These are phyloP conservation scores for Ochropleura leucogaster DNA, from an alignment of 2,888 invertebrate species.

Conservation along the genomic window DNA sequence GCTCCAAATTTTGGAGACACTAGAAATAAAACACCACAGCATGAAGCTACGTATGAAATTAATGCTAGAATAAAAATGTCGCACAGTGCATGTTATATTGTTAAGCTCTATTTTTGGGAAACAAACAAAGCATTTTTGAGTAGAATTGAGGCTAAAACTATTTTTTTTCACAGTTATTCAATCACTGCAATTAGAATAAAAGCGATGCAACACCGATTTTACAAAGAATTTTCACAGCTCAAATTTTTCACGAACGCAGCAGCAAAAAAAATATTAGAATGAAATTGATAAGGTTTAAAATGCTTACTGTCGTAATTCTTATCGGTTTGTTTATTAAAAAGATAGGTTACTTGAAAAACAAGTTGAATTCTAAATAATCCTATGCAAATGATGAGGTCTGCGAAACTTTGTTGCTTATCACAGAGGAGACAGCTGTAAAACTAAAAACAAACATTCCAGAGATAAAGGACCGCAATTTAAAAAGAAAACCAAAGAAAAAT, in stretches of 20 bases:
- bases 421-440: constrained; percentile 14
- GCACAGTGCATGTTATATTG: constrained; percentile 9
- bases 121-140: background rate
- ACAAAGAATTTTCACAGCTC: no score
- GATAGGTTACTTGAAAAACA: background rate
- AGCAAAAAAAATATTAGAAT: background rate
- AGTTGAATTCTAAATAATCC: background rate
- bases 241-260: background rate
- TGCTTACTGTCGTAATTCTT: background rate
- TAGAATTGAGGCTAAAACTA: background rate
- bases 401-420: constrained; percentile 5
- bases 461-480: constrained; percentile 37
- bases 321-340: background rate
- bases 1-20: constrained; percentile 51
- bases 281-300: background rate
- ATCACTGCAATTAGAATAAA: background rate
- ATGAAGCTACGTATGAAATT: constrained; percentile 45
- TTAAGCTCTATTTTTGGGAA: constrained; percentile 9
- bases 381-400: constrained; percentile 1
- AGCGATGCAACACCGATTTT: background rate
- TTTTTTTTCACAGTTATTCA: background rate
- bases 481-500: constrained; percentile 42
- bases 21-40: constrained; percentile 41
- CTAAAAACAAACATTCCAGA: constrained; percentile 32
- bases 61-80: constrained; percentile 47